Base-by-base conservation (phyloP, 2,113 vertebrate species). In the Petroica traversi region DNA sequence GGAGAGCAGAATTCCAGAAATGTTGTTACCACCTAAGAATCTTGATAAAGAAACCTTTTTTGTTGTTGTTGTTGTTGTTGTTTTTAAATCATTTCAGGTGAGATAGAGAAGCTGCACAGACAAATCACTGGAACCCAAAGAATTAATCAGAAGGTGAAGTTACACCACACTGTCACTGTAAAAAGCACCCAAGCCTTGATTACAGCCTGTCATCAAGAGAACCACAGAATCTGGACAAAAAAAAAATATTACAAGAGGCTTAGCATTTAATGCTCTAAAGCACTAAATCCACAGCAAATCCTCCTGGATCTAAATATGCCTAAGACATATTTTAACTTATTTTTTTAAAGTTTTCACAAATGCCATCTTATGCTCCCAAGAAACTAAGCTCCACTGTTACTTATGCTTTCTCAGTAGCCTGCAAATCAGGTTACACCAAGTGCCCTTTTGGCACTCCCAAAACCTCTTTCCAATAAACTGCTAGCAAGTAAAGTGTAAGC, bases 241-340 rank as follows among this genome's bases (percentile, higher is more conserved):
- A 14, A 55, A 18, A 81, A 68, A 63, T 2, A 59, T 81, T 51
- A 96, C 74, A 80, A 95, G 90, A 89, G 61, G 69, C 62, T 88
- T 78, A 85, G 77, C 34, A 85, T 89, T 93, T 96, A 86, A 93
- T 71, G 71, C 74, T 87, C 38, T 92, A 36, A 93, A 96, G 91
- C 52, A 86, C 93, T 54, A 97, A 97, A 97, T 91, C 58, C 75
- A 93, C 58, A 89, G 69, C 81, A 96, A 96, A 97, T 93, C 92
- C 82, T 85, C 45, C 46, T 59, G 43, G 64, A 94, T 71, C 88
- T 82, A 52, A 80, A 87, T 64, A 94, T 84, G 72, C 51, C 85
- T 22, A 58, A 88, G 34, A 94, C 69, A 82, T 49, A 77, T 34
- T 92, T 77, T 80, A 64, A 92, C 78, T 80, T 59, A 14, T 71